phyloP scores from a whole-genome alignment of 1,140 invertebrate genomes.

The Acromyrmex echinatior region DNA sequence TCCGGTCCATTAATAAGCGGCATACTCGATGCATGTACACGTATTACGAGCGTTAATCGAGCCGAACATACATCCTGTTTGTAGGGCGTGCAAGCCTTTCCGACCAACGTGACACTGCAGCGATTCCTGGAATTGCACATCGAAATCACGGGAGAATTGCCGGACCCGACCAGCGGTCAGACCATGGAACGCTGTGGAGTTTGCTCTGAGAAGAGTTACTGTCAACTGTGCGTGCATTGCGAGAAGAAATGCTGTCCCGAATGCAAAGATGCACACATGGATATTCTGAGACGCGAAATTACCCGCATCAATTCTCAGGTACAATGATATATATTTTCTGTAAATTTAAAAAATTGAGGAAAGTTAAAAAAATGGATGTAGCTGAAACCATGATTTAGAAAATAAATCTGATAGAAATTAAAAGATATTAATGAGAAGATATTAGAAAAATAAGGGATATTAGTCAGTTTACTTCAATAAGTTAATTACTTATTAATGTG shows the following conservation, averaged over 20 bases:
- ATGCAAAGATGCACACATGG: constrained; percentile 97
- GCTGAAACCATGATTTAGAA: background rate
- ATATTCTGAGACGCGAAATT: constrained; percentile 97
- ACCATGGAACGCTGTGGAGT: constrained; percentile 95
- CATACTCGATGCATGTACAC: constrained; percentile 1
- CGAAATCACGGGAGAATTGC: constrained; percentile 96
- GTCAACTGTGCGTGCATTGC: constrained; percentile 96
- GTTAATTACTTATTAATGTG: background rate
- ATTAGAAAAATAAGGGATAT: background rate
- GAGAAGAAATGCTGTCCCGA: constrained; percentile 97
- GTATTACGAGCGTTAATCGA: constrained; percentile 26
- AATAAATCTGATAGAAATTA: background rate
- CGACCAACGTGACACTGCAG: constrained; percentile 98
- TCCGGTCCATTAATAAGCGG: constrained; percentile 36
- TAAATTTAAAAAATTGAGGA: background rate
- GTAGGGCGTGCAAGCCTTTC: constrained; percentile 96
- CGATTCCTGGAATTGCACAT: constrained; percentile 98
- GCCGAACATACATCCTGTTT: constrained; percentile 33
- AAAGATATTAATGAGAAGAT: background rate
- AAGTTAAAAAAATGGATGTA: background rate
- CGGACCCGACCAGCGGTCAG: constrained; percentile 95
- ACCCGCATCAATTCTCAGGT: constrained; percentile 97
- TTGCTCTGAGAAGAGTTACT: constrained; percentile 98
- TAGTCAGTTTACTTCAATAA: background rate
- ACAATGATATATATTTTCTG: background rate